phyloP scores from a whole-genome alignment of 2,797 vertebrate species.

The Taeniopygia guttata region DNA sequence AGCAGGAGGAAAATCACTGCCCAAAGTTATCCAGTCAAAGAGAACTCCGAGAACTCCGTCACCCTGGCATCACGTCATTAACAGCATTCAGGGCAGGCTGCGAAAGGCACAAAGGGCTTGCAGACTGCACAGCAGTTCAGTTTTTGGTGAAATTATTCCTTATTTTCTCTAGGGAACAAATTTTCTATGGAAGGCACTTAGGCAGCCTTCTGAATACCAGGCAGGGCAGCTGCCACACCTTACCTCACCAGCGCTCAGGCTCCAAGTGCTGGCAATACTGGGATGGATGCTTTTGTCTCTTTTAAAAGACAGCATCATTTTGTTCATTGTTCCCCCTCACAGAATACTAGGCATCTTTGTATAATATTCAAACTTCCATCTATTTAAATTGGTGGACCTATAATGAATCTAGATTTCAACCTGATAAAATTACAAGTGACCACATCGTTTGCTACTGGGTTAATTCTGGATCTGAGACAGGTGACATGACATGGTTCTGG shows the following conservation, averaged over 20 bases:
- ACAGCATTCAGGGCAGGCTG: not conserved
- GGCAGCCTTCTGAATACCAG: not conserved
- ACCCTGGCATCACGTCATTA: not conserved
- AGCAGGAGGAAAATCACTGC: not conserved
- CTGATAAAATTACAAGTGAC: not conserved
- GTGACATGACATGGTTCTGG: not conserved
- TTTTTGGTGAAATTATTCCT: not conserved
- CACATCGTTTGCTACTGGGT: not conserved
- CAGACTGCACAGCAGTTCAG: not conserved
- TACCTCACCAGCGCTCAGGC: not conserved
- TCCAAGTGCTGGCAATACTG: accelerated
- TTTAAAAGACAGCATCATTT: not conserved
- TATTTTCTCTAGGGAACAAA: not conserved
- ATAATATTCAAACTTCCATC: not conserved
- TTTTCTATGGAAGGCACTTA: not conserved
- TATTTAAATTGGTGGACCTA: not conserved
- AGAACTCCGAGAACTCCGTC: accelerated
- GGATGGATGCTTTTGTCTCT: not conserved
- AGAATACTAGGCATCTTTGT: not conserved
- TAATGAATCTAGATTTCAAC: not conserved
- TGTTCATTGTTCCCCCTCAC: not conserved
- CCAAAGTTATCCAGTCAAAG: not conserved
- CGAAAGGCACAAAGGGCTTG: not conserved
- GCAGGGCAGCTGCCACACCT: not conserved
- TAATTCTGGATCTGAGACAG: not conserved